A percentile compares a stretch with the other conserved stretches of the same genome.
Conservation (phyloP, 2,888 invertebrate genomes). For the Limenitis camilla region DNA sequence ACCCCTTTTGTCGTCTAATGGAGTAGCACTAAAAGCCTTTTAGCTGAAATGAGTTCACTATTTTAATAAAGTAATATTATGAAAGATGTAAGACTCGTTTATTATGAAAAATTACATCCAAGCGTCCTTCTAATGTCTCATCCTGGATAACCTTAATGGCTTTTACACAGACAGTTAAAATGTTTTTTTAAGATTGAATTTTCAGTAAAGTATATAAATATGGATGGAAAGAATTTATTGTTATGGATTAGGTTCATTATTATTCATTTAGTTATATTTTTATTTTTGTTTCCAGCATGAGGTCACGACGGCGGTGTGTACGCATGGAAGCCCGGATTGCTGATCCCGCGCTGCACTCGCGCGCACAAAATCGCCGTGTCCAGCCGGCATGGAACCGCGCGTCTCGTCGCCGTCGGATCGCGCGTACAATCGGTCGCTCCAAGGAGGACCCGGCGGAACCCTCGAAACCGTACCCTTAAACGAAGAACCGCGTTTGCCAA, state of each 20-base stretch:
- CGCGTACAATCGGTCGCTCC: conserved; percentile 58
- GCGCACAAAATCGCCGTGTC: conserved; percentile 55
- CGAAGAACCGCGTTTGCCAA: conserved; percentile 56
- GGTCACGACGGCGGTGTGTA: conserved; percentile 66
- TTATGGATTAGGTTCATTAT: not conserved
- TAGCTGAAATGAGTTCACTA: not conserved
- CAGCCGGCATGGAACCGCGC: conserved; percentile 64
- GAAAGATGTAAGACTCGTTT: not conserved
- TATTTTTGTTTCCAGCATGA: conserved; percentile 62
- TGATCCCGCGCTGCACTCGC: conserved; percentile 60
- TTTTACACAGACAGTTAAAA: not conserved
- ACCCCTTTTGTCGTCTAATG: conserved; percentile 11
- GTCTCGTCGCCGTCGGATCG: conserved; percentile 56
- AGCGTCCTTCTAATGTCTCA: not conserved
- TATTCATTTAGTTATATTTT: not conserved
- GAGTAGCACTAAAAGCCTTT: conserved; percentile 5
- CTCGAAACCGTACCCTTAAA: conserved; percentile 45
- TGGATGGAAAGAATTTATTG: not conserved
- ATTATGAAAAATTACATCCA: not conserved
- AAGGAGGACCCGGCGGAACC: conserved; percentile 67
- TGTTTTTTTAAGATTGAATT: not conserved
- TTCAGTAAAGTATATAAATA: not conserved
- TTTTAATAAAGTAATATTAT: not conserved
- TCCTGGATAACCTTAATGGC: not conserved
- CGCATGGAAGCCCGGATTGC: conserved; percentile 69